Conservation (phyloP, 2,797 vertebrate species). For the Poecile montanus region DNA sequence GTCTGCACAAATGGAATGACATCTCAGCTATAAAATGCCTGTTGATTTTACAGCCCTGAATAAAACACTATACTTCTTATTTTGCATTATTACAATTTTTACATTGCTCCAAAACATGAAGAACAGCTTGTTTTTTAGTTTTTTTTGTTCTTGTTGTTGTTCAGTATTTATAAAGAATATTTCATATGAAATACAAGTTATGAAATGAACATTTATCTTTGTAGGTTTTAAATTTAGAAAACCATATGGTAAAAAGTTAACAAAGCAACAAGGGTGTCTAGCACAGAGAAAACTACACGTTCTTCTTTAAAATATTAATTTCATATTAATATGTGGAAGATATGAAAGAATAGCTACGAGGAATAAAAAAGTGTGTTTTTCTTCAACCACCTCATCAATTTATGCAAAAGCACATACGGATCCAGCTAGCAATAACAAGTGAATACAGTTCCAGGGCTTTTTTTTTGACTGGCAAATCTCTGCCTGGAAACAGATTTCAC, state of each 20-base stretch:
- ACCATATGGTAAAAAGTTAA: not conserved
- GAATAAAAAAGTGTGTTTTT: not conserved
- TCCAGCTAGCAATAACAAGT: not conserved
- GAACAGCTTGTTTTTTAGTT: not conserved
- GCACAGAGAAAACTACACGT: not conserved
- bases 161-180: not conserved
- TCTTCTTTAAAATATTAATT: not conserved
- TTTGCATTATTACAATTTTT: not conserved
- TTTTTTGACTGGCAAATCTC: not conserved
- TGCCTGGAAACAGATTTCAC: not conserved
- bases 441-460: not conserved
- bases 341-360: not conserved
- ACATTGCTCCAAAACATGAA: not conserved
- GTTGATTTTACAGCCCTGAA: not conserved
- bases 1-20: not conserved
- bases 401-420: not conserved
- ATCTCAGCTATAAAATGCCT: not conserved
- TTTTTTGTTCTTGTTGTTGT: not conserved
- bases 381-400: not conserved
- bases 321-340: not conserved
- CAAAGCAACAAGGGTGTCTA: not conserved
- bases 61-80: not conserved
- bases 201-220: not conserved
- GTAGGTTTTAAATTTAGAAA: not conserved
- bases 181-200: not conserved